These are phyloP conservation scores for Chironomus tentans DNA, from an alignment of 2,888 invertebrate species.

Conservation along the genomic window DNA sequence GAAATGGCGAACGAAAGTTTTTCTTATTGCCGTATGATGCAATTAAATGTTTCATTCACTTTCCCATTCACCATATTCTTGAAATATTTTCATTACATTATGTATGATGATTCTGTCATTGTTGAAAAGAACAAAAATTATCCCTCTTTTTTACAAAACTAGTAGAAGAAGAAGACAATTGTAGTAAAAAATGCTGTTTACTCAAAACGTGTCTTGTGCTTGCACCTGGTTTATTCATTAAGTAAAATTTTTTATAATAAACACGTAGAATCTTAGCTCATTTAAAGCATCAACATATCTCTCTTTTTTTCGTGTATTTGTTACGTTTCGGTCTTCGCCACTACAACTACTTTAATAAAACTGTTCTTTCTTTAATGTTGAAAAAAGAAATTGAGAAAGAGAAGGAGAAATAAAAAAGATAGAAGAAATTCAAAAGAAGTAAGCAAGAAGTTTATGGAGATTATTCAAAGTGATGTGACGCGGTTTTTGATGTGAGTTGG, in stretches of 20 bases:
- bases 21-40: neutral
- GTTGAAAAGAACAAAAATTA: neutral
- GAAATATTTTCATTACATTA: no score
- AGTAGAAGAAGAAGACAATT: neutral
- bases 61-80: neutral
- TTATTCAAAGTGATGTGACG: neutral
- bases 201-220: neutral
- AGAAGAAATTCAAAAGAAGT: neutral
- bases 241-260: neutral
- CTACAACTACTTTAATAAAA: constrained; percentile 3
- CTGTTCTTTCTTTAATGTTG: constrained; percentile 17
- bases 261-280: neutral
- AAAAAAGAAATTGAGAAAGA: constrained; percentile 13
- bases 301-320: neutral
- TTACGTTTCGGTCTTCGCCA: neutral
- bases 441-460: neutral
- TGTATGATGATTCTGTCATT: neutral
- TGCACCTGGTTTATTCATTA: neutral
- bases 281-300: neutral
- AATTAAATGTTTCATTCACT: neutral
- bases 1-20: neutral
- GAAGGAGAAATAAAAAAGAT: constrained; percentile 16
- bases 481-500: neutral
- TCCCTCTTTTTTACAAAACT: neutral
- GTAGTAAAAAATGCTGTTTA: neutral